These are phyloP conservation scores for Cephus runcator DNA, from an alignment of 2,888 invertebrate genomes.

Conservation along the genomic window DNA sequence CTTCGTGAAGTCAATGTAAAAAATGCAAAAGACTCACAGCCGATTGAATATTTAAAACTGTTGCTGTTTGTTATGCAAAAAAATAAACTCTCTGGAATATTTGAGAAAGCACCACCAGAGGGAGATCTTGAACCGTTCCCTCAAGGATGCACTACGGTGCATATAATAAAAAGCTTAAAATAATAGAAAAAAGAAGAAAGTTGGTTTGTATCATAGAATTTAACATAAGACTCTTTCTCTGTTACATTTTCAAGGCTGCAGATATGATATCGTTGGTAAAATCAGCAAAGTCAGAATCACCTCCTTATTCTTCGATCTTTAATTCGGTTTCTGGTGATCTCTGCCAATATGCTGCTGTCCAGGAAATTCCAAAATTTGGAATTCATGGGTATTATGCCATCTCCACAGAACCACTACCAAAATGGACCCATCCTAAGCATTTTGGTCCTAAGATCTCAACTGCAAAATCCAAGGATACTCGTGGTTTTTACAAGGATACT, in stretches of 20 bases:
- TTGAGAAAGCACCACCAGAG: constrained; percentile 58
- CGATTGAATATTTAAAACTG: constrained; percentile 64
- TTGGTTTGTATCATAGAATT: not conserved
- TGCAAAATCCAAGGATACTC: constrained; percentile 2
- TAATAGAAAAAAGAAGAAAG: not conserved
- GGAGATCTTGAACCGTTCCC: constrained; percentile 55
- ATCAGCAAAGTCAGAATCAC: constrained; percentile 9
- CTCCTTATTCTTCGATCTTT: constrained; percentile 17
- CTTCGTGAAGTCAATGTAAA: constrained; percentile 41
- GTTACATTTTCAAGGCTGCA: constrained; percentile 20
- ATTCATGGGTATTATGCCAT: constrained; percentile 68
- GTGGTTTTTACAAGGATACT: constrained; percentile 17
- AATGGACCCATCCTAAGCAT: constrained; percentile 49
- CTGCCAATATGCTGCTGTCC: constrained; percentile 65
- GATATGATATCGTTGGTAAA: constrained; percentile 30
- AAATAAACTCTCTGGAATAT: constrained; percentile 62
- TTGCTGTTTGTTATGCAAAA: constrained; percentile 65
- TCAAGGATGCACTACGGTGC: constrained; percentile 43
- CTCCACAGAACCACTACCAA: constrained; percentile 64
- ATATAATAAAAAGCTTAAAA: constrained; percentile 7
- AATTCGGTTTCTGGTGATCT: constrained; percentile 53
- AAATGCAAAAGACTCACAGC: constrained; percentile 47
- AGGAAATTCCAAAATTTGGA: constrained; percentile 67
- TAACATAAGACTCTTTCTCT: not conserved
- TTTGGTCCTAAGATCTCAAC: constrained; percentile 1